These are phyloP conservation scores for Lota lota DNA, from an alignment of 2,113 vertebrate species.

Conservation along the genomic window DNA sequence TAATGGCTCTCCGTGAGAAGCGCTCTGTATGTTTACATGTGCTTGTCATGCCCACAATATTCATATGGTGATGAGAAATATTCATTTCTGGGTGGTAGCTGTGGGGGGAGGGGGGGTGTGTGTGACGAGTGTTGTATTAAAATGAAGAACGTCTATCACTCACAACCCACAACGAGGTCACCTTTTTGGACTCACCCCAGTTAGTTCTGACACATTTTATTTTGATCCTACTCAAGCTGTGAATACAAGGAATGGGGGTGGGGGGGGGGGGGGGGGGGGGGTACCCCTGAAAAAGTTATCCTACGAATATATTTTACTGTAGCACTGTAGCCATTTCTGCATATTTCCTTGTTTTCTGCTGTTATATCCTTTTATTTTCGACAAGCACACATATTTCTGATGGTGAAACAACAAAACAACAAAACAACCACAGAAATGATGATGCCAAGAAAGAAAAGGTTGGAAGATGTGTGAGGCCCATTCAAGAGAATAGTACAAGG, in stretches of 20 bases:
- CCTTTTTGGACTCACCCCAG: neutral
- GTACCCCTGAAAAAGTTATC: too few species aligned
- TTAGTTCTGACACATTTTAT: neutral
- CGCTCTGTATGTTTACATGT: slow-evolving; percentile 98
- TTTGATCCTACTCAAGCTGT: slow-evolving; percentile 41
- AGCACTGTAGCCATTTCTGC: too few species aligned
- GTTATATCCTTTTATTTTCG: too few species aligned
- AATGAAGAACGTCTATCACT: too few species aligned
- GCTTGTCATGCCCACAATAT: slow-evolving; percentile 98
- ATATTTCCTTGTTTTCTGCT: too few species aligned
- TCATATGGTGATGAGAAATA: slow-evolving; percentile 98
- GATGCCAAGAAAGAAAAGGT: too few species aligned
- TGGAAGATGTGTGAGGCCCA: too few species aligned
- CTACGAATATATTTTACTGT: too few species aligned
- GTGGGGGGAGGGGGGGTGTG: neutral
- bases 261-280: neutral
- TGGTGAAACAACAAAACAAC: too few species aligned
- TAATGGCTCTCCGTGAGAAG: slow-evolving; percentile 99
- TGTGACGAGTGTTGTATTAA: neutral
- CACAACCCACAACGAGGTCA: neutral
- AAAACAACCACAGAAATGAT: too few species aligned
- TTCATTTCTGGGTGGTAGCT: slow-evolving; percentile 79
- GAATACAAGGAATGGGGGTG: slow-evolving; percentile 10
- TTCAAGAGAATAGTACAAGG: too few species aligned
- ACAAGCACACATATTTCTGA: too few species aligned